These are phyloP conservation scores for Abrostola triplasia DNA, from an alignment of 2,888 invertebrate species.

Conservation along the genomic window DNA sequence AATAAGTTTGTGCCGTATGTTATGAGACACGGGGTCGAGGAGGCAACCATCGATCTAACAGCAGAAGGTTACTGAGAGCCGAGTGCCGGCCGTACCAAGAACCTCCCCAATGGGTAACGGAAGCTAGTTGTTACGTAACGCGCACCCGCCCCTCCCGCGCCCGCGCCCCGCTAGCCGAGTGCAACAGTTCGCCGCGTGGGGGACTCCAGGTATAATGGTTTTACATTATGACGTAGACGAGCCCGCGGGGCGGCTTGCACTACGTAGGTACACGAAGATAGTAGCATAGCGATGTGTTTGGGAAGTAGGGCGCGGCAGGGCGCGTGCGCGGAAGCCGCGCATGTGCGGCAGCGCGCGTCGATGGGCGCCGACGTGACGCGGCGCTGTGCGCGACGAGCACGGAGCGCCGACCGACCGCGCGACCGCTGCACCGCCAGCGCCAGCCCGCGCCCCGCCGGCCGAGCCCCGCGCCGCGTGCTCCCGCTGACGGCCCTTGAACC, in stretches of 20 bases:
- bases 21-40: slow-evolving; percentile 10
- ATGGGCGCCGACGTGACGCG: slow-evolving; percentile 46
- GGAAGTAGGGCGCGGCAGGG: slow-evolving; percentile 21
- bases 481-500: slow-evolving; percentile 16
- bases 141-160: neutral
- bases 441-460: slow-evolving; percentile 6
- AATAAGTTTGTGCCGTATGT: slow-evolving; percentile 10
- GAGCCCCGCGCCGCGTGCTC: slow-evolving; percentile 3
- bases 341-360: slow-evolving; percentile 54
- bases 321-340: slow-evolving; percentile 48
- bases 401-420: slow-evolving; percentile 1
- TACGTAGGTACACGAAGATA: neutral
- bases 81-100: slow-evolving; percentile 11
- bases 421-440: slow-evolving; percentile 15
- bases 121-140: slow-evolving; percentile 24
- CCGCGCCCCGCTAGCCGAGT: neutral
- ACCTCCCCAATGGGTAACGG: slow-evolving; percentile 5
- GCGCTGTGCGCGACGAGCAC: slow-evolving; percentile 42
- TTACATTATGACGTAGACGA: slow-evolving; percentile 2
- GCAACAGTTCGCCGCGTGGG: slow-evolving; percentile 33
- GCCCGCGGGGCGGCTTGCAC: slow-evolving; percentile 5
- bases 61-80: slow-evolving; percentile 13
- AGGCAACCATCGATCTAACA: slow-evolving; percentile 37
- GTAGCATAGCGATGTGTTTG: neutral
- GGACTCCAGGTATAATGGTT: neutral